Evolutionary conservation across 2,888 invertebrate genomes (phyloP), one percentile per base, ranked within the genome.

Genomic region (Sphaerophoria taeniata): DNA sequence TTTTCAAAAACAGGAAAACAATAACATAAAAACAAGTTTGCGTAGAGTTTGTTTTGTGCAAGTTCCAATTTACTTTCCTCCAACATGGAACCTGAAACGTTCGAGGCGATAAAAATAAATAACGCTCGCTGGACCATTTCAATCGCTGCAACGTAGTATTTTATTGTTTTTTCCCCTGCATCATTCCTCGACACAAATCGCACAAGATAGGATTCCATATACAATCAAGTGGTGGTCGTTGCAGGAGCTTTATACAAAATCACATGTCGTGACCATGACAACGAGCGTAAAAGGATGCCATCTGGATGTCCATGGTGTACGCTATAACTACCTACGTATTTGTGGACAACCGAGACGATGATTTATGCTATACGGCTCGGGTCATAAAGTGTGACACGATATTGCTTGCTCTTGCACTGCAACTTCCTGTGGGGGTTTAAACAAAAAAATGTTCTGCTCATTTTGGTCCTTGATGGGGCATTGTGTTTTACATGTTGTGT

Each of bases 51-150:
- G 6, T 56, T 63, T 14, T 33, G 4, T 34, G 6, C 24, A 53
- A 53, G 33, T 65, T 36, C 5, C 12, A n/a, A 12, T 24, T 24
- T 24, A 43, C 67, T 36, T 65, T 65, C 70, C 56, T 76, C 53
- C 45, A 67, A 67, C 58, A 11, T 47, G n/a, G 67, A 60, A 33
- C 45, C 16, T 47, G n/a, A 71, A 60, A 33, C 45, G 34, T 39
- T 43, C 6, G 24, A 24, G 49, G 47, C 24, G 51, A 79, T 60
- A 74, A 60, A 74, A 74, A 83, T 75, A 43, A 75, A 75, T 56
- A 74, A 71, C 67, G 65, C 31, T 12, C 12, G 70, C 53, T 71
- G 53, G 74, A 70, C 70, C 67, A 53, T 74, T 78, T 71, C 33
- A 83, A 75, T 78, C 71, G 73, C 34, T 56, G 12, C 49, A n/a